These are phyloP conservation scores for Seira sanloemensis DNA, from an alignment of 2,888 invertebrate genomes.

Conservation along the genomic window DNA sequence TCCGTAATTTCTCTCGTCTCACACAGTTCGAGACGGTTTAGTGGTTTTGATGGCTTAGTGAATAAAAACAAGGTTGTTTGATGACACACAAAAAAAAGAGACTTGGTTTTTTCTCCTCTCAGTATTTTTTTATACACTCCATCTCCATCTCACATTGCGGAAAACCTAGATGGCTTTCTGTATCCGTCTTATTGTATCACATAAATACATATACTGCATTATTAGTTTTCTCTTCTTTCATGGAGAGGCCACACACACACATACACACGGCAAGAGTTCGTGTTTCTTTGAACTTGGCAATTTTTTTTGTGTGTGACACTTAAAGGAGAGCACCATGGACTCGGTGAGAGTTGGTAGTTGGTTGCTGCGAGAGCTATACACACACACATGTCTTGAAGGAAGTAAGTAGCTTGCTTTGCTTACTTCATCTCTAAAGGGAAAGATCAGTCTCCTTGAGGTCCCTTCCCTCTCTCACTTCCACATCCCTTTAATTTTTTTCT, in stretches of 20 bases:
- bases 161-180: not conserved
- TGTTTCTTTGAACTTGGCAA: constrained; percentile 59
- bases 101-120: not conserved
- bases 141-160: not conserved
- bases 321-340: not conserved
- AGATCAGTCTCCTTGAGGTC: not conserved
- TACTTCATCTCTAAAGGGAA: constrained; percentile 4
- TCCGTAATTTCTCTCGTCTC: not conserved
- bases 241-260: not conserved
- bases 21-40: not conserved
- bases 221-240: constrained; percentile 15
- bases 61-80: constrained; percentile 4
- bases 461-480: constrained; percentile 25
- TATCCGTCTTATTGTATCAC: not conserved
- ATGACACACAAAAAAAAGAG: not conserved
- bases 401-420: constrained; percentile 49
- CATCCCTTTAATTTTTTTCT: constrained; percentile 32
- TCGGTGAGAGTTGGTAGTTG: not conserved
- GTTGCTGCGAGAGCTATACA: constrained; percentile 32
- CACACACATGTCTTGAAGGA: no score
- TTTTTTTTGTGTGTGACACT: constrained; percentile 52
- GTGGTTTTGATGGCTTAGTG: not conserved
- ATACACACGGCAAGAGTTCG: constrained; percentile 26
- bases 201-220: no score
- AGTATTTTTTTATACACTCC: not conserved